Evolutionary conservation across 2,888 invertebrate species (phyloP).

Genomic region (Apamea epomidion): DNA sequence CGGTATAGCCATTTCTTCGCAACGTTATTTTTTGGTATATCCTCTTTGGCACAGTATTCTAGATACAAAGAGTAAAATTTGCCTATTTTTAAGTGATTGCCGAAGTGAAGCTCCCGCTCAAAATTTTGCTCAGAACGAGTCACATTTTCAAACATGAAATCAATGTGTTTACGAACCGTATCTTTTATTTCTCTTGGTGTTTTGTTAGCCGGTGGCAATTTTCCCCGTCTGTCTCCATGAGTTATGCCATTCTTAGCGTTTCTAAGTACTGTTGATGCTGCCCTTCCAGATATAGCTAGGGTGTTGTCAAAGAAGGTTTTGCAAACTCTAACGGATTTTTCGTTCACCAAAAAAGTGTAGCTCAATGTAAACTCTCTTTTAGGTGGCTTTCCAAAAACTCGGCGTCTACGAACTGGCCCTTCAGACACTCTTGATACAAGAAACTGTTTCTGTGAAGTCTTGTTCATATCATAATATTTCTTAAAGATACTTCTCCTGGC

Average conservation of each 20-base stretch:
- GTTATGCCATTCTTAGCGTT: background rate
- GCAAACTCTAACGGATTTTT: constrained; percentile 15
- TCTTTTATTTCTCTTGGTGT: constrained; percentile 2
- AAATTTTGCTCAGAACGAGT: background rate
- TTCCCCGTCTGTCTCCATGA: background rate
- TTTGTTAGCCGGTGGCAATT: background rate
- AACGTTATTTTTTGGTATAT: background rate
- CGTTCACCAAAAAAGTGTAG: constrained; percentile 25
- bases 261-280: background rate
- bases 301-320: constrained; percentile 26
- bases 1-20: constrained; percentile 25
- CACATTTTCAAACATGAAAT: constrained; percentile 8
- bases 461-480: constrained; percentile 9
- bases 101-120: background rate
- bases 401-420: constrained; percentile 18
- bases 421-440: constrained; percentile 19
- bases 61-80: constrained; percentile 29
- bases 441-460: constrained; percentile 7
- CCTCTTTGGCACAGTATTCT: constrained; percentile 8
- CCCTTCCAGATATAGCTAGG: background rate
- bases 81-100: background rate
- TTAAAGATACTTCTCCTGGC: constrained; percentile 5
- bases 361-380: constrained; percentile 5
- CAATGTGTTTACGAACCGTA: constrained; percentile 19
- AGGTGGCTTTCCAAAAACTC: constrained; percentile 17